Percentiles rank a stretch among this genome's conserved stretches.
Conservation (phyloP, 2,888 invertebrate genomes). For the Invenusta paracnida region DNA sequence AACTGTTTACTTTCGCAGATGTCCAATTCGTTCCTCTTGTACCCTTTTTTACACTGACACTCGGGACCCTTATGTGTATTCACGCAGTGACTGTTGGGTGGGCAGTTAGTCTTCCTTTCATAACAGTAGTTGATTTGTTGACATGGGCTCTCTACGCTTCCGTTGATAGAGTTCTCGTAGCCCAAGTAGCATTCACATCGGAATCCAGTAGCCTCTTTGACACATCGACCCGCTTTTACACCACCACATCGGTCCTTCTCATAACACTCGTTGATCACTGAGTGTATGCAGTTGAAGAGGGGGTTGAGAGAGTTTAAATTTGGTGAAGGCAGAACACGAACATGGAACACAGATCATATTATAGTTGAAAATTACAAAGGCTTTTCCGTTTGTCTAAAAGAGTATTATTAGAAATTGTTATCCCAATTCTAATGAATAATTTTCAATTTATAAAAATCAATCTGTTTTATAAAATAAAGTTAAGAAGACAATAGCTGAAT, state of each 20-base stretch:
- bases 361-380: no score
- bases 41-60: slow-evolving; percentile 33
- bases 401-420: no score
- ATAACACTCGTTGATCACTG: slow-evolving; percentile 37
- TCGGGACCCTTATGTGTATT: slow-evolving; percentile 6
- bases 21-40: slow-evolving; percentile 20
- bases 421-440: no score
- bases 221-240: slow-evolving; percentile 14
- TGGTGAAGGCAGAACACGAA: no score
- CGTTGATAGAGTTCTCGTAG: slow-evolving; percentile 15
- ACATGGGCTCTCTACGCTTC: slow-evolving; percentile 1
- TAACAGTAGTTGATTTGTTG: slow-evolving; percentile 41
- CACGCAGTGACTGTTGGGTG: slow-evolving; percentile 39
- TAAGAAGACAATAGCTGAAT: no score
- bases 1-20: slow-evolving; percentile 36
- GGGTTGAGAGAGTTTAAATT: no score
- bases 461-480: no score
- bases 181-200: slow-evolving; percentile 37
- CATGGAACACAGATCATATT: no score
- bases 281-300: no score
- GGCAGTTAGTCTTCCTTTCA: slow-evolving; percentile 34
- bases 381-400: no score
- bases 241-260: slow-evolving; percentile 23
- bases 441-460: no score
- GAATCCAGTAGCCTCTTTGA: slow-evolving; percentile 27